A percentile compares a stretch with the other conserved stretches of the same genome.
phyloP scores from a whole-genome alignment of 2,797 vertebrate genomes.

The Aselliscus stoliczkanus region DNA sequence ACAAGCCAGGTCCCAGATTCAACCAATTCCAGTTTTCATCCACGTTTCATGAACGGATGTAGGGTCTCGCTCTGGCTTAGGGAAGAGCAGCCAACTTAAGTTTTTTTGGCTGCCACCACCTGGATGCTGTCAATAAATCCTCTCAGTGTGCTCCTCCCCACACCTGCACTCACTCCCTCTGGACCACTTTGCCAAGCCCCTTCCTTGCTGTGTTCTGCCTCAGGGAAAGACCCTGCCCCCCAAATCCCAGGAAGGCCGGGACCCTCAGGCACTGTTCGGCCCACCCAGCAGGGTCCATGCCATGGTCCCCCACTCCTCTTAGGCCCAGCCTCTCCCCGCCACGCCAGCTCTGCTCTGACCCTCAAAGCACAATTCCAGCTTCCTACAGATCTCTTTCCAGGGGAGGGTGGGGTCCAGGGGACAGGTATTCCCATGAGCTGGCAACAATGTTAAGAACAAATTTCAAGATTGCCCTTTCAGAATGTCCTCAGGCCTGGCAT shows the following conservation, averaged over 20 bases:
- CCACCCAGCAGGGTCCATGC: background rate
- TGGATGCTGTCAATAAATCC: background rate
- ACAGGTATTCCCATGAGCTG: background rate
- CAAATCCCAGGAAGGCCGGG: background rate
- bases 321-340: background rate
- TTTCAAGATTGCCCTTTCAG: conserved; percentile 12
- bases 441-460: background rate
- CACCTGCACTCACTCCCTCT: background rate
- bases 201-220: background rate
- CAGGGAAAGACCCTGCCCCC: background rate
- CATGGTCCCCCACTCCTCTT: too few species aligned
- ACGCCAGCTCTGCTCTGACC: background rate
- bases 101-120: background rate
- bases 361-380: background rate
- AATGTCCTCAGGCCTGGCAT: background rate
- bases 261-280: background rate
- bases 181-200: background rate
- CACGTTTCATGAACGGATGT: background rate
- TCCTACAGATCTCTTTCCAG: background rate
- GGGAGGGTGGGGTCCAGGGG: background rate
- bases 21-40: background rate
- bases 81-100: background rate
- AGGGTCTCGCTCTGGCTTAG: background rate
- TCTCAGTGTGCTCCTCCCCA: background rate
- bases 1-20: background rate